Conservation (phyloP, 2,888 invertebrate genomes). For the Zygogramma bicolorata region DNA sequence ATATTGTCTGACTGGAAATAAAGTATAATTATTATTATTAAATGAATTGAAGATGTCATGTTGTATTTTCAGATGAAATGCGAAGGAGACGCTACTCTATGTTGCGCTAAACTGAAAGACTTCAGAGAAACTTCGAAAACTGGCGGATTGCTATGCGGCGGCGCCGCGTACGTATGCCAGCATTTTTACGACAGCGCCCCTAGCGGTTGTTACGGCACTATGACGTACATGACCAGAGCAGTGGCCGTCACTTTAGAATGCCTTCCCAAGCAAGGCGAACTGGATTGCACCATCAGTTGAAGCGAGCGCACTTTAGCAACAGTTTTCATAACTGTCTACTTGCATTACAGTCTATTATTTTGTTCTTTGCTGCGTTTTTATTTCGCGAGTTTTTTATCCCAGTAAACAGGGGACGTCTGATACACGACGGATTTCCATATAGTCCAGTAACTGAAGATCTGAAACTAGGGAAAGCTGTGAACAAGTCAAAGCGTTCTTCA, state of each 20-base stretch:
- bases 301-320: background rate
- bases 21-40: no score
- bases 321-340: background rate
- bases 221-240: conserved; percentile 94
- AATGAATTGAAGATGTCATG: no score
- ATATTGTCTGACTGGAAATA: no score
- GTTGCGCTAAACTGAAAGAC: conserved; percentile 86
- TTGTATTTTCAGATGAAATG: conserved; percentile 76
- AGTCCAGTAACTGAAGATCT: no score
- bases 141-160: conserved; percentile 84
- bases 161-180: conserved; percentile 95
- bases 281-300: conserved; percentile 85
- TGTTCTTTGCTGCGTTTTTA: no score
- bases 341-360: no score
- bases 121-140: conserved; percentile 72
- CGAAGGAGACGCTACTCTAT: conserved; percentile 92
- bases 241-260: conserved; percentile 81
- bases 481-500: no score
- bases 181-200: conserved; percentile 99
- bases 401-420: no score
- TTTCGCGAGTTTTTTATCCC: no score
- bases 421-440: no score
- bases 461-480: no score
- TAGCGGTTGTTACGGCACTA: conserved; percentile 96
- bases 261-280: conserved; percentile 80